Base-by-base conservation (phyloP, 2,888 invertebrate species). In the Xestia c-nigrum region DNA sequence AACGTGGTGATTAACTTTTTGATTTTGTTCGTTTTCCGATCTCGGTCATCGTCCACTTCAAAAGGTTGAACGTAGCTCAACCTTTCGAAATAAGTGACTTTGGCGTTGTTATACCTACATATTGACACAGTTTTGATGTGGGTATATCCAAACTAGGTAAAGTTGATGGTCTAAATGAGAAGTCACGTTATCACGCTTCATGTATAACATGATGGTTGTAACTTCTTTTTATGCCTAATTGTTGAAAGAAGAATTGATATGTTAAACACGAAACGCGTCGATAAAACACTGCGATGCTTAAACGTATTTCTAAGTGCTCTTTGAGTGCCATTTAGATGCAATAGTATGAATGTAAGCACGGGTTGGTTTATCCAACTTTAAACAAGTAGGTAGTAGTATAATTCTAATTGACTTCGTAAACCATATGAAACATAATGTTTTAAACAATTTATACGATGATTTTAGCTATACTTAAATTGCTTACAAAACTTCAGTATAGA, bases 171-270 rank as follows among this genome's bases (percentile, higher is more conserved):
- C 74, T 84, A 84, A 85, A 72, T 31, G 57, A 40, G 16, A 31
- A 71, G 47, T 85, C 83, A 85, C 83, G 85, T 59, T 78, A 71
- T 70, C 10, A 66, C 47, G 55, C n/a, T 73, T 63, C 63, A 38
- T 52, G 24, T 65, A 40, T 55, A 52, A 43, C 19, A 59, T 31
- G 67, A 65, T 68, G 74, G 21, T 31, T 19, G 40, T 14, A 21
- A 21, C 0, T 50, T 5, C 5, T 74, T 21, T 38, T 55, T 61
- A 16, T 14, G 0, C n/a, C 7, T 21, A 40, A 31, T 38, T 57
- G 19, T 69, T 61, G 43, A 70, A 46, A 57, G 66, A 31, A n/a
- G 31, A 16, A 73, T 77, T 79, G 65, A 67, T 81, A 81, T 50
- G 80, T 31, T 68, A 40, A 64, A 38, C 76, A 75, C 66, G 75